phyloP scores from a whole-genome alignment of 2,113 vertebrate species.

The Aphelocoma coerulescens region DNA sequence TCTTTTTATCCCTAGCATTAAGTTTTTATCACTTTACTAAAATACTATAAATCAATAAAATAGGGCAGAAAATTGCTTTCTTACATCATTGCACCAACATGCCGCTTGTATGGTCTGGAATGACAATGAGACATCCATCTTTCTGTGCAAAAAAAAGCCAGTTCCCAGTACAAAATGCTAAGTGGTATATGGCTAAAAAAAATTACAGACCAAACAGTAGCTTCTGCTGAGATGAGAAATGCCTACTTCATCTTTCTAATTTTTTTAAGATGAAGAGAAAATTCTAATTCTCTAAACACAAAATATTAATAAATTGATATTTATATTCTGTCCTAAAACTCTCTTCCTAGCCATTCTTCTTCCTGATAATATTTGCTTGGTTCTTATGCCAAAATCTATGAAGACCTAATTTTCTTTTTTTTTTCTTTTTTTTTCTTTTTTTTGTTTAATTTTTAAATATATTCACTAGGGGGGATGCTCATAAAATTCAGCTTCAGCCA shows the following conservation, averaged over 20 bases:
- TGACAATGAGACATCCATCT: slow-evolving; percentile 65
- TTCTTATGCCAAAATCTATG: slow-evolving; percentile 45
- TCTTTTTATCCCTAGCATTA: slow-evolving; percentile 48
- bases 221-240: slow-evolving; percentile 17
- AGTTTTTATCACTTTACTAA: slow-evolving; percentile 66
- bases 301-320: slow-evolving; percentile 37
- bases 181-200: not conserved
- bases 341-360: not conserved
- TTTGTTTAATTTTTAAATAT: slow-evolving; percentile 69
- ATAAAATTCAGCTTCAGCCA: slow-evolving; percentile 76
- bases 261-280: slow-evolving; percentile 44
- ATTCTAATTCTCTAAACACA: slow-evolving; percentile 28
- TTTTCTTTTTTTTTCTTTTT: not conserved
- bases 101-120: slow-evolving; percentile 32
- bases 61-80: slow-evolving; percentile 67
- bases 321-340: not conserved
- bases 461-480: slow-evolving; percentile 69
- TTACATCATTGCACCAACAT: slow-evolving; percentile 64
- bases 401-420: not conserved
- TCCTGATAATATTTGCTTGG: slow-evolving; percentile 38
- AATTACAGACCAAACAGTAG: not conserved
- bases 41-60: slow-evolving; percentile 67
- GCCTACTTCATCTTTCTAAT: not conserved
- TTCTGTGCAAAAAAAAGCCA: slow-evolving; percentile 23
- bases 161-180: slow-evolving; percentile 4